These are phyloP conservation scores for Euborellia annulipes DNA, from an alignment of 1,140 invertebrate genomes.

Conservation along the genomic window DNA sequence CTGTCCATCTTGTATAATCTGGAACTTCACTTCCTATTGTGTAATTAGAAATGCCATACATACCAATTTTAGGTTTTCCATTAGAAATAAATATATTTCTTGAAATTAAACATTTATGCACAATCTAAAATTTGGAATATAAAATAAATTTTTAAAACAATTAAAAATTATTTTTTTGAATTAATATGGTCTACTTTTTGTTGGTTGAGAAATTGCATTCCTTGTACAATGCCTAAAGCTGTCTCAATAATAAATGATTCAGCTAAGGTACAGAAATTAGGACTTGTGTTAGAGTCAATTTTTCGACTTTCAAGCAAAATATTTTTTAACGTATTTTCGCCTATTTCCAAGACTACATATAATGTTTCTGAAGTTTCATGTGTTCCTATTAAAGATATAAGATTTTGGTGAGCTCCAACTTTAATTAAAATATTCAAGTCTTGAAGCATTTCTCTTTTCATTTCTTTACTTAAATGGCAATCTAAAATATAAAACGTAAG, in stretches of 20 bases:
- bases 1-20: conserved; percentile 60
- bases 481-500: conserved; percentile 2
- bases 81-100: conserved; percentile 48
- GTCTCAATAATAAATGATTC: conserved; percentile 40
- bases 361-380: conserved; percentile 57
- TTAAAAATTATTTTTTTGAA: conserved; percentile 1
- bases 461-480: conserved; percentile 12
- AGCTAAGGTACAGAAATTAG: conserved; percentile 38
- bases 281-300: conserved; percentile 31
- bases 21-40: conserved; percentile 29
- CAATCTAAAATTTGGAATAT: conserved; percentile 34
- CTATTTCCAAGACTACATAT: conserved; percentile 50
- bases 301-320: conserved; percentile 43
- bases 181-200: conserved; percentile 30
- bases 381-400: conserved; percentile 58
- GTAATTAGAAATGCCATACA: conserved; percentile 46
- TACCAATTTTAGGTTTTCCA: conserved; percentile 50
- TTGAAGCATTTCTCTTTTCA: conserved; percentile 40
- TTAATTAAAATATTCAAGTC: conserved; percentile 56
- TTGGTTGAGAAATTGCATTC: conserved; percentile 45
- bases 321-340: conserved; percentile 48
- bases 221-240: conserved; percentile 38
- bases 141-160: background rate
- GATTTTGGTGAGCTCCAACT: conserved; percentile 47
- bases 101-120: conserved; percentile 53